A percentile compares a stretch with the other conserved stretches of the same genome.
Conservation (phyloP, 2,113 vertebrate species). For the Sminthopsis crassicaudata region DNA sequence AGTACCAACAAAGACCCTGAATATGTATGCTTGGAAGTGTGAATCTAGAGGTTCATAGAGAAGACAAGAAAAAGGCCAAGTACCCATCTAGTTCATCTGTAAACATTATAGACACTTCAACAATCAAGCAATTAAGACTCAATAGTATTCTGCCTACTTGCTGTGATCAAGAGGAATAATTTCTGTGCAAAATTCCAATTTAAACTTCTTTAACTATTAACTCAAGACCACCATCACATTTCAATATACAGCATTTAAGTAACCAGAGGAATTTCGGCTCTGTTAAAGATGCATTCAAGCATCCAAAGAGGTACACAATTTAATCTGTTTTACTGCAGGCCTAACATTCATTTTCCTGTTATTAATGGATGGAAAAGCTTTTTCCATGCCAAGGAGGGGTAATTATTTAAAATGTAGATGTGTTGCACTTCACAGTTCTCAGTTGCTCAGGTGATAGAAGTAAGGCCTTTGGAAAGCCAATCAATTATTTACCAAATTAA, state of each 20-base stretch:
- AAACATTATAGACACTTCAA: conserved; percentile 44
- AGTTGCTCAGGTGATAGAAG: conserved; percentile 73
- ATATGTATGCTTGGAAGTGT: neutral
- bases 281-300: conserved; percentile 89
- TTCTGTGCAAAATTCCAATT: conserved; percentile 75
- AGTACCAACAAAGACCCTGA: neutral
- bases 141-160: conserved; percentile 69
- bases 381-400: conserved; percentile 82
- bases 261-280: conserved; percentile 85
- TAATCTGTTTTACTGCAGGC: conserved; percentile 87
- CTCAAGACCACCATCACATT: conserved; percentile 81
- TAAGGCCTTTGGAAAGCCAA: conserved; percentile 76
- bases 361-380: conserved; percentile 90
- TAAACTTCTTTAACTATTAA: conserved; percentile 85
- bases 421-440: conserved; percentile 83
- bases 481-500: conserved; percentile 79
- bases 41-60: neutral
- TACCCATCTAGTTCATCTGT: conserved; percentile 8
- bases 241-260: conserved; percentile 83
- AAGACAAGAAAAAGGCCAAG: conserved; percentile 2
- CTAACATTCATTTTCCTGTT: conserved; percentile 89
- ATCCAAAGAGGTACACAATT: conserved; percentile 86
- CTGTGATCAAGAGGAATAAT: conserved; percentile 76
- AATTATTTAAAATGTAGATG: conserved; percentile 88
- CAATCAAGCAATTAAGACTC: conserved; percentile 47